A percentile compares a stretch with the other conserved stretches of the same genome.
These are phyloP conservation scores for Drosophila bunnanda DNA, from an alignment of 2,888 invertebrate species.

Conservation along the genomic window DNA sequence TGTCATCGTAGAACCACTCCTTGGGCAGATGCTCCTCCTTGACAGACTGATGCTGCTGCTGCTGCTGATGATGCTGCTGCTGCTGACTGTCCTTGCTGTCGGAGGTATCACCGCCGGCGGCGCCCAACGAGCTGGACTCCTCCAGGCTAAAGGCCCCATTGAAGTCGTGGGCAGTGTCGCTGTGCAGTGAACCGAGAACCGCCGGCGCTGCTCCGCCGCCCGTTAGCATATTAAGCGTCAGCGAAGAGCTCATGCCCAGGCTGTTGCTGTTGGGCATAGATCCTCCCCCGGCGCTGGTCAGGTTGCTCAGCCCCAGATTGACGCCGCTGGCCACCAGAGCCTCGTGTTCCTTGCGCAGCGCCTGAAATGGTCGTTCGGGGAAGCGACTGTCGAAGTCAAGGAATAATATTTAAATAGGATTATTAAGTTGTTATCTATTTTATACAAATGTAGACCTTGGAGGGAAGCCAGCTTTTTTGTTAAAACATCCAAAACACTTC, in stretches of 20 bases:
- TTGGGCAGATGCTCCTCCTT: constrained; percentile 92
- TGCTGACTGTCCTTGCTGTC: constrained; percentile 92
- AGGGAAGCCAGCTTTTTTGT: background rate
- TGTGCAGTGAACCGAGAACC: constrained; percentile 64
- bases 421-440: background rate
- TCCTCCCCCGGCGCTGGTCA: constrained; percentile 8
- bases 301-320: constrained; percentile 40
- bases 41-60: constrained; percentile 86
- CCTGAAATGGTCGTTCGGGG: constrained; percentile 84
- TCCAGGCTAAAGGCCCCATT: constrained; percentile 83
- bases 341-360: constrained; percentile 83
- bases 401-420: background rate
- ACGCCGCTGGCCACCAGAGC: constrained; percentile 72
- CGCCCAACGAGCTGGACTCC: constrained; percentile 84
- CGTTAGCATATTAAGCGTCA: constrained; percentile 65
- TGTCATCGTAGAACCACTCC: constrained; percentile 96
- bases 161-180: constrained; percentile 80
- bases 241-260: constrained; percentile 54
- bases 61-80: constrained; percentile 88
- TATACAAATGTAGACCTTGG: background rate
- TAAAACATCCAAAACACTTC: background rate
- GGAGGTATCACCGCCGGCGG: constrained; percentile 85
- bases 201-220: constrained; percentile 68
- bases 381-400: constrained; percentile 68
- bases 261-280: constrained; percentile 48